Evolutionary conservation across 37 sponge, comb jelly and placozoan species (phyloP).

Genomic region (Crambe crambe): DNA sequence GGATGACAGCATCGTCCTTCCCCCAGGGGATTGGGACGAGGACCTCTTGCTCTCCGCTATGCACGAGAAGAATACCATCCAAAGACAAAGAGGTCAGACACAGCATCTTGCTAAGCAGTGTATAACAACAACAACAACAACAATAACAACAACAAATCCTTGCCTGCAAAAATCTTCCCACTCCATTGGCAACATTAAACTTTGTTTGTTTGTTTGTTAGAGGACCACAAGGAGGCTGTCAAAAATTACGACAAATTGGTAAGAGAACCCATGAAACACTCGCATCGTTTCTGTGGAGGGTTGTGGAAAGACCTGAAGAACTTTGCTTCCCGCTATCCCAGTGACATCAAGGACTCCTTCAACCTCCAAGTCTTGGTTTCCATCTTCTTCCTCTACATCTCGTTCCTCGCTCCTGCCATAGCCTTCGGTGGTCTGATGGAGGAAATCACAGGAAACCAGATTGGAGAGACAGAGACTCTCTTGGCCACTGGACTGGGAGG

Average conservation of each 20-base stretch:
- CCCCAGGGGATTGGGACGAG: constrained; percentile 93
- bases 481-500: constrained; percentile 65
- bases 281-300: constrained; percentile 73
- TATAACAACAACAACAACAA: neutral
- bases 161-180: neutral
- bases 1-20: constrained; percentile 89
- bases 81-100: constrained; percentile 55
- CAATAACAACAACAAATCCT: neutral
- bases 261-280: constrained; percentile 29
- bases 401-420: constrained; percentile 78
- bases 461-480: constrained; percentile 77
- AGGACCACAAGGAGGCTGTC: neutral
- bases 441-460: constrained; percentile 62
- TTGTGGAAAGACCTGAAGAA: constrained; percentile 58
- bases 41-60: constrained; percentile 66
- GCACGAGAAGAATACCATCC: constrained; percentile 40
- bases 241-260: neutral
- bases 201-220: no score
- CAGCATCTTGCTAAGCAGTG: constrained; percentile 10
- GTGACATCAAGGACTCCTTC: constrained; percentile 81
- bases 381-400: constrained; percentile 86
- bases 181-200: neutral
- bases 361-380: constrained; percentile 59
- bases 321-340: constrained; percentile 49
- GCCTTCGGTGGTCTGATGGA: constrained; percentile 77